These are phyloP conservation scores for Centruroides sculpturatus DNA, from an alignment of 1,140 invertebrate species.

Conservation along the genomic window DNA sequence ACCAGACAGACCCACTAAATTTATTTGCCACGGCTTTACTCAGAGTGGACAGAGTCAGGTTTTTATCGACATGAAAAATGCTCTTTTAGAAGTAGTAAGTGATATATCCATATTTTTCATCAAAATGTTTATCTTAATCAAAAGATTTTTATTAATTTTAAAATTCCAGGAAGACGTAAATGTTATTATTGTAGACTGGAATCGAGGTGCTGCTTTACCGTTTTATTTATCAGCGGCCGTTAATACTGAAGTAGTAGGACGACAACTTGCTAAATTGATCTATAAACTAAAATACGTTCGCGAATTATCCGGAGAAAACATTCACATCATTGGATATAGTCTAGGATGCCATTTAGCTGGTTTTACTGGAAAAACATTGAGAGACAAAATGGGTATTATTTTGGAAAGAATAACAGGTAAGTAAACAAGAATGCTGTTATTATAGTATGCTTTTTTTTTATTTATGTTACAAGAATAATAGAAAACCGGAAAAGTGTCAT, in stretches of 20 bases:
- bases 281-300: not conserved
- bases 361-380: slow-evolving; percentile 31
- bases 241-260: slow-evolving; percentile 14
- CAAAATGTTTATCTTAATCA: not conserved
- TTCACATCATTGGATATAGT: slow-evolving; percentile 45
- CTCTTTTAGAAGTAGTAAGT: slow-evolving; percentile 67
- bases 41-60: slow-evolving; percentile 74
- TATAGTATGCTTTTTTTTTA: too few relatives aligned
- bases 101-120: not conserved
- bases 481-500: too few relatives aligned
- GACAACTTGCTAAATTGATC: slow-evolving; percentile 3
- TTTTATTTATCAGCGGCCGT: slow-evolving; percentile 12
- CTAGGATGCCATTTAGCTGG: slow-evolving; percentile 45
- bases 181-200: slow-evolving; percentile 17
- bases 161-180: slow-evolving; percentile 4
- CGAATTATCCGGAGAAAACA: slow-evolving; percentile 6
- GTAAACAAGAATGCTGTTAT: too few relatives aligned
- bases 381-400: slow-evolving; percentile 7
- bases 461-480: too few relatives aligned
- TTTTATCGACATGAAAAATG: slow-evolving; percentile 81
- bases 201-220: slow-evolving; percentile 10
- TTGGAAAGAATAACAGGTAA: slow-evolving; percentile 10
- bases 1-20: slow-evolving; percentile 36
- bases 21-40: slow-evolving; percentile 87
- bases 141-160: not conserved